Base-by-base conservation (phyloP, 2,113 vertebrate genomes). In the Miniopterus natalensis region DNA sequence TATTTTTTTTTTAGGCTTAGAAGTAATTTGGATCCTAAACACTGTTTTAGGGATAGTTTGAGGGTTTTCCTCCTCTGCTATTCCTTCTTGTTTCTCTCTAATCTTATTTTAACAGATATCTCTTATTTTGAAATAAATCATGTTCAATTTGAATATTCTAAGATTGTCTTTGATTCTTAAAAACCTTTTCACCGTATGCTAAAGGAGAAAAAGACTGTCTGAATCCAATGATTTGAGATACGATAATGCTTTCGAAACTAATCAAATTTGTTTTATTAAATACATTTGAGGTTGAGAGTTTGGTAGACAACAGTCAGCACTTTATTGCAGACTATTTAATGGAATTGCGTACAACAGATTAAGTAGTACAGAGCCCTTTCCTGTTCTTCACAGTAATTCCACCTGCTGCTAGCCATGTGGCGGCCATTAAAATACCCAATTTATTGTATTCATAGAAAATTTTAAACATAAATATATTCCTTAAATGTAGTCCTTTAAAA, bases 241-340 rank as follows among this genome's bases (percentile, higher is more conserved):
- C 0, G 9, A 73, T 94, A 74, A 75, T 94, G 53, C 74, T 89
- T 87, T 93, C 93, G 77, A 98, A 95, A 94, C 47, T 94, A 89
- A 90, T 96, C 29, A 92, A n/a, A 84, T 92, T 94, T 89, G 36
- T 93, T 96, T 89, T 90, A 79, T 91, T 93, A 86, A 93, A 59
- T 93, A 78, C 94, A 79, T 85, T 94, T 77, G 45, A 36, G 36
- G 31, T 51, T 93, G 85, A 94, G 84, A 96, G 93, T 94, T 96
- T 61, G 84, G 57, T 81, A 91, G 71, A 81, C 86, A 97, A 74
- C 84, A 95, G 81, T 88, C 91, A 95, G 57, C 63, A 96, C 94
- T 97, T 97, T 96, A 96, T 96, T 95, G 96, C 92, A 51, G 77
- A 87, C 70, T 45, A 1, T 77, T 88, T 93, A 96, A 89, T 95